Percentiles rank a stretch among this genome's conserved stretches.
phyloP scores from a whole-genome alignment of 2,113 vertebrate genomes.

The Marcusenius ussheri region DNA sequence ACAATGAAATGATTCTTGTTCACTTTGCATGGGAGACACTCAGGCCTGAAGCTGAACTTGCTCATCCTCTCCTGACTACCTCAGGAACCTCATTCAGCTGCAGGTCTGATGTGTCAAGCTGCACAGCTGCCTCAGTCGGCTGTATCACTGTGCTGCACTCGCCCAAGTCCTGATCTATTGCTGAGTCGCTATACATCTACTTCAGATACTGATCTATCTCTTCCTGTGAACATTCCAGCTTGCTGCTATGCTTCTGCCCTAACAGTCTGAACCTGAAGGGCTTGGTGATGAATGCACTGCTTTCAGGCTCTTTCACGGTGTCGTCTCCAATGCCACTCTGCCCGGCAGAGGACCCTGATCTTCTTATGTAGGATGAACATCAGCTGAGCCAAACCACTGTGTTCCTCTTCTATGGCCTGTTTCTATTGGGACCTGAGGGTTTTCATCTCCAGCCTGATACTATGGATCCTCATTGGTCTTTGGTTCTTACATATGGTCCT shows the following conservation, averaged over 20 bases:
- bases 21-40: conserved; percentile 17
- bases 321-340: neutral
- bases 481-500: no score
- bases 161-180: conserved; percentile 19
- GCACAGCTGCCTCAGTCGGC: neutral
- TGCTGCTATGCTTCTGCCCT: conserved; percentile 1
- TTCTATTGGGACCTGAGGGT: no score
- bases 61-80: conserved; percentile 9
- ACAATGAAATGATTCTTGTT: no score
- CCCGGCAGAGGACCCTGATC: no score
- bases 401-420: no score
- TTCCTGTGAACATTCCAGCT: conserved; percentile 2
- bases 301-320: neutral
- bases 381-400: no score
- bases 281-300: conserved; percentile 16
- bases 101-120: conserved; percentile 3
- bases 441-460: no score
- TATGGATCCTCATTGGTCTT: no score
- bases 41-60: conserved; percentile 21
- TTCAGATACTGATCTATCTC: conserved; percentile 13
- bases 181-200: conserved; percentile 9
- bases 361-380: no score
- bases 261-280: conserved; percentile 20
- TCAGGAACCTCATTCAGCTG: conserved; percentile 19
- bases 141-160: conserved; percentile 12